phyloP scores from a whole-genome alignment of 2,888 invertebrate genomes.

The Andrena praecox region DNA sequence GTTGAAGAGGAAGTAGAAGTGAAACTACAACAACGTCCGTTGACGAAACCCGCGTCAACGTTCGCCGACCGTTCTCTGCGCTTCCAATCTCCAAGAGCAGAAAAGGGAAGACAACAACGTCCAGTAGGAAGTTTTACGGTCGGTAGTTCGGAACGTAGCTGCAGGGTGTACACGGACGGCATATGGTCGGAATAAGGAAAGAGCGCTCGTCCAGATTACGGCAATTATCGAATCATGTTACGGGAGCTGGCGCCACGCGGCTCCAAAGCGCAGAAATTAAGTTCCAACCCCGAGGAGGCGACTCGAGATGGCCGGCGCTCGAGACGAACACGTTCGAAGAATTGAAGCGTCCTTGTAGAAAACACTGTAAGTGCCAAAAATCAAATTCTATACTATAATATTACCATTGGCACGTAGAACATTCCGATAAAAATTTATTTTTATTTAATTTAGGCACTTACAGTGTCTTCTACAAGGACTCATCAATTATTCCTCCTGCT shows the following conservation, averaged over 20 bases:
- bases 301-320: slow-evolving; percentile 1
- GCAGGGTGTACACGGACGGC: slow-evolving; percentile 70
- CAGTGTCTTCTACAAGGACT: too few species aligned
- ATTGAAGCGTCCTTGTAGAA: background rate
- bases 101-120: slow-evolving; percentile 47
- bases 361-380: background rate
- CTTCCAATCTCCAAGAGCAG: slow-evolving; percentile 34
- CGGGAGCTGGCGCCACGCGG: slow-evolving; percentile 62
- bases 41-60: slow-evolving; percentile 6
- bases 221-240: slow-evolving; percentile 80
- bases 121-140: slow-evolving; percentile 76
- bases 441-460: too few species aligned
- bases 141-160: slow-evolving; percentile 75
- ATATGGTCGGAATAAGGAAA: slow-evolving; percentile 78
- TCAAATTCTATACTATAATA: too few species aligned
- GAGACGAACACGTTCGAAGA: background rate
- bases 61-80: slow-evolving; percentile 28
- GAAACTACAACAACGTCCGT: slow-evolving; percentile 10
- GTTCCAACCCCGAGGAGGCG: slow-evolving; percentile 28
- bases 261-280: slow-evolving; percentile 43
- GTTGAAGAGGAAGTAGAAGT: background rate
- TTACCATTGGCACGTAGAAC: too few species aligned
- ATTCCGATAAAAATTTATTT: too few species aligned
- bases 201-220: slow-evolving; percentile 73
- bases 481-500: too few species aligned